phyloP scores from a whole-genome alignment of 2,113 vertebrate genomes.

The Pseudolaguvia tuberculata region DNA sequence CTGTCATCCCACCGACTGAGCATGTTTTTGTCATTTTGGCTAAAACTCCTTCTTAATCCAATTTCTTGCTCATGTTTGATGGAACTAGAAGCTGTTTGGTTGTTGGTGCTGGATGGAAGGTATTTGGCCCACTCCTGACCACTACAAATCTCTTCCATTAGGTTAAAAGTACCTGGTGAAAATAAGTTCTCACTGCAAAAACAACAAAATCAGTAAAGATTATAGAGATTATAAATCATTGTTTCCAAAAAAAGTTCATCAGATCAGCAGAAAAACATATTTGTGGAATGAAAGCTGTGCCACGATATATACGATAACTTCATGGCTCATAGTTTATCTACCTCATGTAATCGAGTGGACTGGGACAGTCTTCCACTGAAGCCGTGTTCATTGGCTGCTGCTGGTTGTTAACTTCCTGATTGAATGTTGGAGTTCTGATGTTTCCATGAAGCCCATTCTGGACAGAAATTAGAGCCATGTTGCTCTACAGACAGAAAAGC shows the following conservation, averaged over 20 bases:
- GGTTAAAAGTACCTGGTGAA: conserved; percentile 62
- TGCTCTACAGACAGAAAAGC: conserved; percentile 28
- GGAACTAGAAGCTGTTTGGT: conserved; percentile 37
- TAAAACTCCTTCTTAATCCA: not conserved
- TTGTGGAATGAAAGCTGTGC: not conserved
- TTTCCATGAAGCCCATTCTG: conserved; percentile 5
- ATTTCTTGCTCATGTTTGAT: conserved; percentile 3
- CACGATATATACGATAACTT: conserved; percentile 32
- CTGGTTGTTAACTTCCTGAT: conserved; percentile 7
- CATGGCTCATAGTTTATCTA: conserved; percentile 43
- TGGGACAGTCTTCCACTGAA: conserved; percentile 6
- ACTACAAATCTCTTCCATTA: conserved; percentile 67
- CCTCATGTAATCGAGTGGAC: conserved; percentile 45
- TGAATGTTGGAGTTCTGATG: conserved; percentile 16
- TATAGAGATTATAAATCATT: not conserved
- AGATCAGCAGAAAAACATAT: conserved; percentile 13
- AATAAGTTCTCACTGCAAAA: conserved; percentile 53
- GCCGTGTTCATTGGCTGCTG: conserved; percentile 23
- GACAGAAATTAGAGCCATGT: not conserved
- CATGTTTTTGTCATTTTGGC: not conserved
- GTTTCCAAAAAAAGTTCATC: not conserved
- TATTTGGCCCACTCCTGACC: conserved; percentile 68
- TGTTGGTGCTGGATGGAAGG: conserved; percentile 37
- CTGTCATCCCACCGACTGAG: conserved; percentile 37
- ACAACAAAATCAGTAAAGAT: not conserved